Base-by-base conservation (phyloP, 2,888 invertebrate species). In the Coremacera marginata region DNA sequence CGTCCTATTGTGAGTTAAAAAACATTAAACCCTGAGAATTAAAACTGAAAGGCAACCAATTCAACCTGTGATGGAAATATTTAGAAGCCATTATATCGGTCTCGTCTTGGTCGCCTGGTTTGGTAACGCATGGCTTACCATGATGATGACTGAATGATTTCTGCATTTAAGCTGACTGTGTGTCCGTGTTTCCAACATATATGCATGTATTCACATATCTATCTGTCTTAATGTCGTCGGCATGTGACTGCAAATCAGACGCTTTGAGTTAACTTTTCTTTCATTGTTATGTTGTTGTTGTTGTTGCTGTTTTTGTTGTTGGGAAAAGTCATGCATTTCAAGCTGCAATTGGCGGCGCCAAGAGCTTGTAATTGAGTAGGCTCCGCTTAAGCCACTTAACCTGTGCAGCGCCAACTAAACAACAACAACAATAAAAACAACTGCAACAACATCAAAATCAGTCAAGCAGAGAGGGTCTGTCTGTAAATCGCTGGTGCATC, bases 281-380 rank as follows among this genome's bases (percentile, higher is more conserved):
- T 44, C 19, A 57, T 57, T 57, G 22, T 57, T 57, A 25, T 63
- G 14, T 16, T 65, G 2, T 37, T 31, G 63, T 19, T 5, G 31
- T 34, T n/a, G 31, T 31, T 63, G 14, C 34, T 63, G 27, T 63
- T 19, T 0, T 67, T 0, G 8, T 27, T 65, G 65, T 34, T 65
- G 65, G 1, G 3, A 34, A 49, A 49, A 68, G 67, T 68, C 67
- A 49, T 68, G 49, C 49, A 68, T 68, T 60, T 63, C 31, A 67
- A 49, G 60, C 60, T 62, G 70, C 76, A 77, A 74, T 77, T 78
- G 76, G 62, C 75, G 80, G 80, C 80, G 80, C 80, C 80, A 80
- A 49, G 76, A 70, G 60, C 73, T 77, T 73, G 22, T 57, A 63
- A 63, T 70, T 76, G 77, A 70, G 77, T 80, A 78, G 72, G 70